These are phyloP conservation scores for Aphidoletes aphidimyza DNA, from an alignment of 2,888 invertebrate genomes.

Conservation along the genomic window DNA sequence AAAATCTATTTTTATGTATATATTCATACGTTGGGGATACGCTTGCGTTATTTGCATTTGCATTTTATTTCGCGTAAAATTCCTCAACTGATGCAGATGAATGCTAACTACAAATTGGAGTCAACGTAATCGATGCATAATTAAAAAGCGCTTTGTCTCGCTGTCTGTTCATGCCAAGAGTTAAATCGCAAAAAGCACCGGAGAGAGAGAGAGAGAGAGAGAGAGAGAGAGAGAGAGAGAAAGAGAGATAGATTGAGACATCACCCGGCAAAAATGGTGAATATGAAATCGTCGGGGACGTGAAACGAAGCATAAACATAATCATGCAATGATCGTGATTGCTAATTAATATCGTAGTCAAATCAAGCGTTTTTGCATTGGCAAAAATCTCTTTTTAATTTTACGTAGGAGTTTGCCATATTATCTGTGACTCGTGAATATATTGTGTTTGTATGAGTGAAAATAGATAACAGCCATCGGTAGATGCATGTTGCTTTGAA, in stretches of 20 bases:
- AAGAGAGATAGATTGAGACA: too few species aligned
- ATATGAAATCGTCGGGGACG: too few species aligned
- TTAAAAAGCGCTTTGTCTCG: constrained; percentile 46
- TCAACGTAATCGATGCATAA: constrained; percentile 46
- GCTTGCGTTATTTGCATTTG: neutral
- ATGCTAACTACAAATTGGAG: constrained; percentile 47
- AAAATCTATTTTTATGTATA: constrained; percentile 42
- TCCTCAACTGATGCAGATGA: neutral
- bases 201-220: neutral
- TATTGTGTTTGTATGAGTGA: neutral
- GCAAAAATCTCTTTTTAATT: constrained; percentile 32
- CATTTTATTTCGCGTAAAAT: neutral
- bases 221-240: neutral
- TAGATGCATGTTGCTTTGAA: too few species aligned
- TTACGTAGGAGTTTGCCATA: neutral
- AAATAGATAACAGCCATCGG: neutral
- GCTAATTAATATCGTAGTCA: constrained; percentile 43
- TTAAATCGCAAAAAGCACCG: constrained; percentile 30
- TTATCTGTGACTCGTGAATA: neutral
- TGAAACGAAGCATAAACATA: neutral
- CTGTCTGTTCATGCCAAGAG: constrained; percentile 20
- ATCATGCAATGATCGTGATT: constrained; percentile 33
- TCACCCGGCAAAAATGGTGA: too few species aligned
- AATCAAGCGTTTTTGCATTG: constrained; percentile 32
- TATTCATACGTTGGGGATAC: neutral